Percentiles rank a stretch among this genome's conserved stretches.
Conservation (phyloP, 2,113 vertebrate genomes). For the Peromyscus maniculatus region DNA sequence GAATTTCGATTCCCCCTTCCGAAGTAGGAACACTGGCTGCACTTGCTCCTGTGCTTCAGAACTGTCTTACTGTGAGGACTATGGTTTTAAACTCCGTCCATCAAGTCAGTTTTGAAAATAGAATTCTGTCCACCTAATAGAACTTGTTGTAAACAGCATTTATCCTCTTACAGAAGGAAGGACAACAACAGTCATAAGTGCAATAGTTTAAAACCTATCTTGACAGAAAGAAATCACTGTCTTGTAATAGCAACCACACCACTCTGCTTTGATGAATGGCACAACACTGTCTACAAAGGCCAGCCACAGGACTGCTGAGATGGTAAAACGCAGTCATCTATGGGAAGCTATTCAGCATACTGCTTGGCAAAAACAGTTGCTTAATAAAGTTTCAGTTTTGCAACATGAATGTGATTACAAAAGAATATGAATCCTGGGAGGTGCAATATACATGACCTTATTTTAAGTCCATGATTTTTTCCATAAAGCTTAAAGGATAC, state of each 20-base stretch:
- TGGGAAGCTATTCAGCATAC: background rate
- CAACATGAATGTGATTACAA: slow-evolving; percentile 48
- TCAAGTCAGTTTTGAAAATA: slow-evolving; percentile 37
- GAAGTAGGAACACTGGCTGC: background rate
- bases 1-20: slow-evolving; percentile 59
- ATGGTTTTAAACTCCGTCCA: background rate
- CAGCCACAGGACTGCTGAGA: background rate
- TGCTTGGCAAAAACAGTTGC: background rate
- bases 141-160: slow-evolving; percentile 56
- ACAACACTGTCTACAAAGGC: slow-evolving; percentile 4
- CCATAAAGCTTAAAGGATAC: slow-evolving; percentile 18
- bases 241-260: slow-evolving; percentile 36
- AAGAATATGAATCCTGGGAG: slow-evolving; percentile 32
- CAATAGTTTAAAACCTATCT: slow-evolving; percentile 53
- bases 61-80: background rate
- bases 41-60: background rate
- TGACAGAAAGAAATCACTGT: slow-evolving; percentile 62
- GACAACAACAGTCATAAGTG: slow-evolving; percentile 15
- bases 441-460: slow-evolving; percentile 2
- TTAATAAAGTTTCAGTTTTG: slow-evolving; percentile 59
- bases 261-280: slow-evolving; percentile 30
- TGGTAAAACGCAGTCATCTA: background rate
- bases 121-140: slow-evolving; percentile 40
- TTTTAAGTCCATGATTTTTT: slow-evolving; percentile 56
- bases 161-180: slow-evolving; percentile 55